Percentiles rank a stretch among this genome's conserved stretches.
Evolutionary conservation across 1,140 invertebrate genomes (phyloP).

Genomic region (Zaprionus ghesquierei): DNA sequence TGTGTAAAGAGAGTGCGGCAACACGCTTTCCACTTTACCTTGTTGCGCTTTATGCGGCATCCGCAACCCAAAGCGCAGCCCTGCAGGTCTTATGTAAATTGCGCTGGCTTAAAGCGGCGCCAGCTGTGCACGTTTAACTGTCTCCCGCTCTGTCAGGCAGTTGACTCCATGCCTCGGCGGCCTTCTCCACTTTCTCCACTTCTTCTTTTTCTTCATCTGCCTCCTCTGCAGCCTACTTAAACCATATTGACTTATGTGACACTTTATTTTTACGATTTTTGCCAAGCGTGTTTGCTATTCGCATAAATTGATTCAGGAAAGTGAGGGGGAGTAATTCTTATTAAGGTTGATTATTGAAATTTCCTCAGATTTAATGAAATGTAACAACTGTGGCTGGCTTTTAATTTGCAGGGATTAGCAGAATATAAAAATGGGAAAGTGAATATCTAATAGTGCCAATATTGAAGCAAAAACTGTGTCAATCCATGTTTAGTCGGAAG

Average conservation of each 20-base stretch:
- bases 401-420: background rate
- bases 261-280: constrained; percentile 57
- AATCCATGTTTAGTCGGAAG: too few relatives aligned
- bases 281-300: constrained; percentile 16
- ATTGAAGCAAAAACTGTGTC: background rate
- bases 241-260: constrained; percentile 42
- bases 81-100: constrained; percentile 41
- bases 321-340: constrained; percentile 45
- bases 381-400: background rate
- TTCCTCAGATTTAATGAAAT: background rate
- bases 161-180: background rate
- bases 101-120: constrained; percentile 22
- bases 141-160: constrained; percentile 8
- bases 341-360: constrained; percentile 23
- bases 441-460: background rate
- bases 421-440: background rate
- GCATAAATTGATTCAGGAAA: constrained; percentile 23
- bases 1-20: background rate
- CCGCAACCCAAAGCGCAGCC: constrained; percentile 3
- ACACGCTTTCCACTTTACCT: constrained; percentile 15
- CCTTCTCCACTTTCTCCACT: background rate
- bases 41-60: constrained; percentile 26
- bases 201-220: background rate
- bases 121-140: constrained; percentile 29
- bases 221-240: background rate